Conservation (phyloP, 1,140 invertebrate genomes). For the Trypoxylus dichotomus region DNA sequence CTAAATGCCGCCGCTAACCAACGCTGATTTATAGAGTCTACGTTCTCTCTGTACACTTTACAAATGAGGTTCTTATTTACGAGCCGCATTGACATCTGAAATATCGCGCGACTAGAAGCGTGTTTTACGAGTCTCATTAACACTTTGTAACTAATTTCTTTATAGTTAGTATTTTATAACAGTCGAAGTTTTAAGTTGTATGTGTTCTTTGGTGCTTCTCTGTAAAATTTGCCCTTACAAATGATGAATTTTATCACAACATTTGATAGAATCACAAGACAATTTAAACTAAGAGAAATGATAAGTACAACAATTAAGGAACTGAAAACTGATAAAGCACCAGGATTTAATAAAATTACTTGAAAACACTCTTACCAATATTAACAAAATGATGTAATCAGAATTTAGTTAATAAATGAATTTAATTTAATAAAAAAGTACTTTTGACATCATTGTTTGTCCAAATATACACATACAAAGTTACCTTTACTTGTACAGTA, state of each 20-base stretch:
- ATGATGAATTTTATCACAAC: neutral
- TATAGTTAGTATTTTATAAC: neutral
- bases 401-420: too few relatives aligned
- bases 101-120: neutral
- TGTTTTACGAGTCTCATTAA: slow-evolving; percentile 14
- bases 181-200: neutral
- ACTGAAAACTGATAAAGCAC: too few relatives aligned
- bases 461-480: too few relatives aligned
- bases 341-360: too few relatives aligned
- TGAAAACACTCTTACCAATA: too few relatives aligned
- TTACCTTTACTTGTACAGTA: too few relatives aligned
- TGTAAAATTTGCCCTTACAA: neutral
- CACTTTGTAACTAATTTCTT: slow-evolving; percentile 25
- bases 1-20: slow-evolving; percentile 14
- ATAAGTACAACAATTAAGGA: too few relatives aligned
- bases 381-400: too few relatives aligned
- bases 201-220: neutral
- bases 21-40: slow-evolving; percentile 20
- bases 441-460: too few relatives aligned
- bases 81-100: neutral
- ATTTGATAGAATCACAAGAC: too few relatives aligned
- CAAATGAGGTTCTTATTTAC: slow-evolving; percentile 21
- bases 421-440: too few relatives aligned
- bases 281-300: too few relatives aligned
- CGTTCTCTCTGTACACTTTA: slow-evolving; percentile 6